Evolutionary conservation across 2,888 invertebrate genomes (phyloP), one percentile per base, ranked within the genome.

Genomic region (Diadegma fenestrale): DNA sequence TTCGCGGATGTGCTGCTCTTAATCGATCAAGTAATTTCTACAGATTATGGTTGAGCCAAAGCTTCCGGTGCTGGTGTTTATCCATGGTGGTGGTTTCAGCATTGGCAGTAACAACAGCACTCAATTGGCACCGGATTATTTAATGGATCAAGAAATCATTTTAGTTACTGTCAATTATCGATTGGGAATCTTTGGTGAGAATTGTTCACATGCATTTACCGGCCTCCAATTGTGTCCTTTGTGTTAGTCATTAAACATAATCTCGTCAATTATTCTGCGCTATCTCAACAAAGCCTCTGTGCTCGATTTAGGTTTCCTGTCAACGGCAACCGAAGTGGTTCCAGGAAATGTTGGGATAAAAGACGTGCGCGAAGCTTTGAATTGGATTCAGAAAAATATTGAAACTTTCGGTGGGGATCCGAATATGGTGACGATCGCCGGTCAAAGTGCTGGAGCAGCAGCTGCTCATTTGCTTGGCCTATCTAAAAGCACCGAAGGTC

Each of bases 301-400:
- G 37, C 19, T 48, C 1, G 14, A 75, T 75, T 63, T 10, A 76
- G 76, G 76, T 51, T 86, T 86, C 37, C 89, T 93, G 72, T 92
- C 92, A 78, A 92, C 90, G 4, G 91, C 89, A 3, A 92, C 89
- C 80, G 76, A 86, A 48, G 84, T 81, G 22, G 87, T 91, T 1
- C 91, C 93, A 0, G 93, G 93, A 7, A 93, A 93, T 87, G 91
- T 91, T 26, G 93, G 90, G 0, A 37, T 93, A 37, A 93, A 93
- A 84, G 93, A 93, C 78, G 87, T 92, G 12, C 68, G 89, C 8
- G 83, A 87, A 84, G 92, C 92, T 1, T 79, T 93, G 19, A 86
- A 80, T 41, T 93, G 93, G 93, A 61, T 93, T 1, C 89, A 91
- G 45, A 87, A 87, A 17, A 93, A 93, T 73, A 92, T 93, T 45